Evolutionary conservation across 2,113 vertebrate genomes (phyloP), one percentile per base, ranked within the genome.

Genomic region (Willisornis vidua): DNA sequence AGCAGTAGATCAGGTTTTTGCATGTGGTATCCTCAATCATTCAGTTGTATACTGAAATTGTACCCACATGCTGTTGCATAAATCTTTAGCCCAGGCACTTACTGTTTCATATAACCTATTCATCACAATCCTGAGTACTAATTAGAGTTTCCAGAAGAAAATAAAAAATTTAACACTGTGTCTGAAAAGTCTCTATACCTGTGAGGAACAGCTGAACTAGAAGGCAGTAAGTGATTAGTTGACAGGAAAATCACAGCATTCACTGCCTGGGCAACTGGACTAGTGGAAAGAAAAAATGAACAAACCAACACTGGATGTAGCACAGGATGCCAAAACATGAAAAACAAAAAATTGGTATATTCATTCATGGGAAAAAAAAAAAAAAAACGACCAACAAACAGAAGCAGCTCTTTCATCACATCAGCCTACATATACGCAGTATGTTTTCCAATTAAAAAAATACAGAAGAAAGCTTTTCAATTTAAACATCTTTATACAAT

Each of bases 1-100:
- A 90, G 24, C 66, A 67, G 43, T 43, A 90, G 45, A 43, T 92
- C 51, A 80, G 48, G 35, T 88, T 88, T 90, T 91, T 71, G 31
- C 43, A 45, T 83, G 41, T 72, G 70, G 6, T 71, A 35, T 86
- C 20, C 48, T 96, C 61, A 79, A 5, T 93, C 91, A 89, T 65
- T 91, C 67, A 51, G 58, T 91, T 94, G 55, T 90, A 94, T 87
- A 83, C 68, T 67, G 85, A 92, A 96, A 84, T 10, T 82, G 23
- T 75, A 91, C 52, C 41, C 62, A 85, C 68, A 52, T 87, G 80
- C 33, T 85, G 33, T 70, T 91, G 58, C 43, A 83, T 90, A 95
- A 93, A 84, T 91, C 85, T 95, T 96, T 95, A 93, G 79, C 29
- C 57, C 67, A 90, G 67, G 16, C 78, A 83, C 37, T 89, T 85